These are phyloP conservation scores for Adoxophyes honmai DNA, from an alignment of 1,140 invertebrate species.

Conservation along the genomic window DNA sequence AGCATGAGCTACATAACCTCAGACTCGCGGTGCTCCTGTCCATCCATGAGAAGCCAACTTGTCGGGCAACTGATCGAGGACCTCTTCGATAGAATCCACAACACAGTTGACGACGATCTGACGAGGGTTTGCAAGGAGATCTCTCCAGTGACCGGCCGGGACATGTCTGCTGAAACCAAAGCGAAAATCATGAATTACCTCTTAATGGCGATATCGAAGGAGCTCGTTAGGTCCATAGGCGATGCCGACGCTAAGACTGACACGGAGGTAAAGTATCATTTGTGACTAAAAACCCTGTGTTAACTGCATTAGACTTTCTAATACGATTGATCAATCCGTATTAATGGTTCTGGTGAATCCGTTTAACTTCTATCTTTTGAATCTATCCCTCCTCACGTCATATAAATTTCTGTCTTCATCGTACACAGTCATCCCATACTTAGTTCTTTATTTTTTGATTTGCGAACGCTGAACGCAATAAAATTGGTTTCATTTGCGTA, in stretches of 20 bases:
- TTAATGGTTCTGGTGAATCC: conserved; percentile 34
- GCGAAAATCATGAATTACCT: conserved; percentile 72
- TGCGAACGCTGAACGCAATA: too few species aligned
- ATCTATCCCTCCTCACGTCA: too few species aligned
- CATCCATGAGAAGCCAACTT: conserved; percentile 64
- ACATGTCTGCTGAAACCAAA: conserved; percentile 60
- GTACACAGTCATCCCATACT: too few species aligned
- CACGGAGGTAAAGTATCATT: conserved; percentile 53
- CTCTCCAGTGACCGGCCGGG: conserved; percentile 38
- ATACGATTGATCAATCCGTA: conserved; percentile 32
- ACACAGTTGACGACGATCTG: conserved; percentile 59
- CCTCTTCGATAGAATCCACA: conserved; percentile 64
- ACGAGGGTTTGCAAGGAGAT: conserved; percentile 58
- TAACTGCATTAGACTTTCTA: conserved; percentile 41
- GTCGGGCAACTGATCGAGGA: conserved; percentile 68
- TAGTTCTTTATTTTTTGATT: too few species aligned
- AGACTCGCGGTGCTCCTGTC: conserved; percentile 61
- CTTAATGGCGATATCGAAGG: conserved; percentile 71
- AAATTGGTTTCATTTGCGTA: too few species aligned
- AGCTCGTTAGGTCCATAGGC: conserved; percentile 69
- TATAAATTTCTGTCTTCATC: too few species aligned
- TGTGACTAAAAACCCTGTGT: conserved; percentile 53
- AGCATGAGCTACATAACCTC: conserved; percentile 67
- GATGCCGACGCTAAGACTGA: conserved; percentile 72
- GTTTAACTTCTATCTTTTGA: conserved; percentile 20